Conservation (phyloP, 2,113 vertebrate genomes). For the Microtus pennsylvanicus region DNA sequence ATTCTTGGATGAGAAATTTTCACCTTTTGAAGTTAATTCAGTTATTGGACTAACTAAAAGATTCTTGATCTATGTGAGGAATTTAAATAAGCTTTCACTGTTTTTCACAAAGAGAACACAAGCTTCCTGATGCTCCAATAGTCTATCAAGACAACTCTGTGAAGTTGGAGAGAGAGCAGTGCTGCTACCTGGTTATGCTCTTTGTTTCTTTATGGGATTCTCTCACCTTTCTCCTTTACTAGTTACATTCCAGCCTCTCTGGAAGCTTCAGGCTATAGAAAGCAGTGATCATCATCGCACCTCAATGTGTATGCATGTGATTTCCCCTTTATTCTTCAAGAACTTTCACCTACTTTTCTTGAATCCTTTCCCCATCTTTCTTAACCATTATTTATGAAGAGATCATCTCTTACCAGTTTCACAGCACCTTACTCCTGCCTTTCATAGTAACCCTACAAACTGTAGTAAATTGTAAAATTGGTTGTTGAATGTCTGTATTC, state of each 20-base stretch:
- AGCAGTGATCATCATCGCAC: not conserved
- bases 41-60: not conserved
- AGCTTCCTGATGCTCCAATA: not conserved
- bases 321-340: not conserved
- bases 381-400: not conserved
- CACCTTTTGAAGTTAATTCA: not conserved
- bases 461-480: not conserved
- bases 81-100: not conserved
- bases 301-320: not conserved
- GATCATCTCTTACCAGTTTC: not conserved
- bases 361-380: not conserved
- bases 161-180: not conserved
- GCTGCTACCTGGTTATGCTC: not conserved
- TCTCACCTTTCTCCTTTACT: not conserved
- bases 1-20: not conserved
- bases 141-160: not conserved
- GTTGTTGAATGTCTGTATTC: not conserved
- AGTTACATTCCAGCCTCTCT: not conserved
- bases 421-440: not conserved
- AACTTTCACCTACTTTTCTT: not conserved
- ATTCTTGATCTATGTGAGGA: not conserved
- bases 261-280: not conserved
- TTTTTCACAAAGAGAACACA: conserved; percentile 8
- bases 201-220: not conserved
- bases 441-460: not conserved